Base-by-base conservation (phyloP, 2,113 vertebrate species). In the Patagioenas fasciata region DNA sequence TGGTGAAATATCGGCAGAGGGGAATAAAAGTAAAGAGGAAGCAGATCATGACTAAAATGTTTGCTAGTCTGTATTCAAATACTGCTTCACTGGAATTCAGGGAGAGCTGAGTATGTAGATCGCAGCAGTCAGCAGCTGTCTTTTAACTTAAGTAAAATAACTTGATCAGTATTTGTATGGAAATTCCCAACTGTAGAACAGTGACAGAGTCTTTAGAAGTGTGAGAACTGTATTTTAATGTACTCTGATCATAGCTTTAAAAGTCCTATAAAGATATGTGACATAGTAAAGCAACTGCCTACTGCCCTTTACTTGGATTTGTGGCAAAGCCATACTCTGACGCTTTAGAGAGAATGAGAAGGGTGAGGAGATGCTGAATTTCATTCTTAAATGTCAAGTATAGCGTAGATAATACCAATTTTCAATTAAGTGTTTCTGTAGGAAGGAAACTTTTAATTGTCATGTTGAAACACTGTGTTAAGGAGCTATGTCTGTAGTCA, bases 401-500 rank as follows among this genome's bases (percentile, higher is more conserved):
- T 36, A n/a, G 44, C 58, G 31, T 47, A 54, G 28, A 28, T 89
- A 81, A 53, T 54, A 44, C 1, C 44, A 20, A 20, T 91, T 92
- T 79, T 87, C 25, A 91, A 1, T 44, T 5, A 66, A 60, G 12
- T 80, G 23, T 75, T 23, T 83, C 50, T 40, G 26, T 60, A 42
- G 53, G 67, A 57, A 67, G 36, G 20, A 56, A 80, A 26, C 15
- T 58, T 79, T 21, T 25, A 78, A 67, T 67, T 89, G 12, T 38
- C 9, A 3, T 14, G 19, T 4, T 42, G 62, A 72, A 71, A 44
- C 11, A 38, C 77, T 60, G 29, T 74, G 15, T 83, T 64, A 42
- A 60, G 34, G 40, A 51, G 6, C 57, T 16, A 0, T 47, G 5
- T 64, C 23, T 71, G 0, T 42, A 21, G 11, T 71, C n/a, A 50